Conservation (phyloP, 2,113 vertebrate species). For the Actenoides hombroni region DNA sequence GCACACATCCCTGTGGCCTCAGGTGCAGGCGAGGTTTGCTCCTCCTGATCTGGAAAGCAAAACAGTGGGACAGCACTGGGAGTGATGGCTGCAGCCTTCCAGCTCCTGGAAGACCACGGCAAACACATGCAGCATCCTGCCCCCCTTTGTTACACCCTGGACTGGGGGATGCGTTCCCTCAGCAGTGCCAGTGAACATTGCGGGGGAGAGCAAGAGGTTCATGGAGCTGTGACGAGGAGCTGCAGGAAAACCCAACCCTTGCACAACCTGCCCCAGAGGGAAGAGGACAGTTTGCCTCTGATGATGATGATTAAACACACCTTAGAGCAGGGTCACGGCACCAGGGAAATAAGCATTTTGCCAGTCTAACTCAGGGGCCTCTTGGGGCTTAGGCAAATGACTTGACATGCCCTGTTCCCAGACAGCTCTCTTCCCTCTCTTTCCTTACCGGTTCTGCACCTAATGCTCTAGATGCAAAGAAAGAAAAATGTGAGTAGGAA, state of each 20-base stretch:
- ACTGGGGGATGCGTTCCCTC: neutral
- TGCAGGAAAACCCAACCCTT: neutral
- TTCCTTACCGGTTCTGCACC: neutral
- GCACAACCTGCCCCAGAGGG: neutral
- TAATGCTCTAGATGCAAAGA: neutral
- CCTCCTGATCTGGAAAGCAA: neutral
- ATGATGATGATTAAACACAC: neutral
- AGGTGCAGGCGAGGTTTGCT: neutral
- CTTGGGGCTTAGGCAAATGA: neutral
- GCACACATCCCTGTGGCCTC: neutral
- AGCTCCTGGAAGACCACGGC: neutral
- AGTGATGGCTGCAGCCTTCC: neutral
- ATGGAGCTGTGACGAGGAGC: neutral
- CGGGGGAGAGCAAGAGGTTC: accelerated
- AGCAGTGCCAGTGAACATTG: neutral
- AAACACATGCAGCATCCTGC: neutral
- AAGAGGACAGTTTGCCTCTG: neutral
- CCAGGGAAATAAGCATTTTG: neutral
- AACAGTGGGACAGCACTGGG: neutral
- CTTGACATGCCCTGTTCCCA: neutral
- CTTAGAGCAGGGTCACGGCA: neutral
- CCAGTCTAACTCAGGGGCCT: neutral
- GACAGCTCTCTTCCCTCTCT: neutral
- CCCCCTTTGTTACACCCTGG: accelerated
- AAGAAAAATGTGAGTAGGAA: neutral